Evolutionary conservation across 2,888 invertebrate genomes (phyloP).

Genomic region (Synergus laeviventris): DNA sequence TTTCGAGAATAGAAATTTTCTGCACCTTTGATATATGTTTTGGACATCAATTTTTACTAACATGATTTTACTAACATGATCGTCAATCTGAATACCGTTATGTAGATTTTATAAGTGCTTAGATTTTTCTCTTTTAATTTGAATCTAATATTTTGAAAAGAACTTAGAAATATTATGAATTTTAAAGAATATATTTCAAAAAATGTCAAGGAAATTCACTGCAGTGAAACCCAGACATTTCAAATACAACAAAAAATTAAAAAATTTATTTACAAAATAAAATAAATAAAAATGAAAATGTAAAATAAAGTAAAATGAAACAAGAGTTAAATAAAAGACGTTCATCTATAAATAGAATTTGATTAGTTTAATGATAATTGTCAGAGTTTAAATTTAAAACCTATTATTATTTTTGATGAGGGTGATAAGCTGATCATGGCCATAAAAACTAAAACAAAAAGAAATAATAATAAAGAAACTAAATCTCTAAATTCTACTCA

Average conservation of each 20-base stretch:
- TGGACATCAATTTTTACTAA: not conserved
- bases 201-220: not conserved
- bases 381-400: not conserved
- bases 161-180: not conserved
- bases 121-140: no score
- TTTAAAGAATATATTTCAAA: not conserved
- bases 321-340: not conserved
- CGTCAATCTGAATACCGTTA: not conserved
- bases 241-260: not conserved
- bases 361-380: not conserved
- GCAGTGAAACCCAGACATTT: not conserved
- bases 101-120: not conserved
- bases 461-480: not conserved
- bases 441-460: not conserved
- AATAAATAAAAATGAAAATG: slow-evolving; percentile 1
- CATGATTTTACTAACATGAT: not conserved
- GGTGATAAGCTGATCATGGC: not conserved
- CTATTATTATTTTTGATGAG: not conserved
- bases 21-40: no score
- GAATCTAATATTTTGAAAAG: not conserved
- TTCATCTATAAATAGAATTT: not conserved
- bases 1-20: not conserved
- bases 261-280: not conserved
- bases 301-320: not conserved
- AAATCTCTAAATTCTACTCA: no score